These are phyloP conservation scores for Prionace glauca DNA, from an alignment of 2,797 vertebrate genomes.

Conservation along the genomic window DNA sequence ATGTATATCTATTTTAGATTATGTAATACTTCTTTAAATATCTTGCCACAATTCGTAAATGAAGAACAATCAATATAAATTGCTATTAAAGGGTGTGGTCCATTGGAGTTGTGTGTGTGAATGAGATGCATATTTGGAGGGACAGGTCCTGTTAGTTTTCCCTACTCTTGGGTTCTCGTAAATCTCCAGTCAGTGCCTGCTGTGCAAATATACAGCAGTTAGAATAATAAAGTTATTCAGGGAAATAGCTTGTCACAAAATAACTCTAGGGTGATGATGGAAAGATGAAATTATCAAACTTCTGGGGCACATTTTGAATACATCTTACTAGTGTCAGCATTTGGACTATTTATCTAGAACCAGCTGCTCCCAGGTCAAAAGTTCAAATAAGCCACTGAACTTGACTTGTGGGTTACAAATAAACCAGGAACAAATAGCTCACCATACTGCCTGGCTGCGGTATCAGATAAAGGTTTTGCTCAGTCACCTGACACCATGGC, in stretches of 20 bases:
- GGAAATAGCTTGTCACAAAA: conserved; percentile 4
- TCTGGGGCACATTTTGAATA: not conserved
- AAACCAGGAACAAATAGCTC: not conserved
- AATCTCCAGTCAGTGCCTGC: not conserved
- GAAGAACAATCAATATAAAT: not conserved
- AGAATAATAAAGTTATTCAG: not conserved
- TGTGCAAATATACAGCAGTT: not conserved
- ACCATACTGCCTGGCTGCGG: not conserved
- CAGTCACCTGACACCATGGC: not conserved
- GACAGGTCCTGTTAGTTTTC: not conserved
- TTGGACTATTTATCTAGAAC: not conserved
- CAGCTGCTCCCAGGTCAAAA: not conserved
- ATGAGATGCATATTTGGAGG: not conserved
- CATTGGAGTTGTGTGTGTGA: not conserved
- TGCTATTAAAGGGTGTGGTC: not conserved
- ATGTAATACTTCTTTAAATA: not conserved
- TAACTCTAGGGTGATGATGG: not conserved
- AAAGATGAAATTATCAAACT: not conserved
- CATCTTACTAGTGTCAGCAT: not conserved
- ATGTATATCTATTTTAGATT: too few relatives aligned
- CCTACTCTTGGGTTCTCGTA: not conserved
- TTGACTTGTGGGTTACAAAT: not conserved
- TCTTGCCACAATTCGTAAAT: not conserved
- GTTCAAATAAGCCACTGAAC: not conserved
- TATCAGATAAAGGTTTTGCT: not conserved